Evolutionary conservation across 2,113 vertebrate genomes (phyloP).

Genomic region (Paradoxurus hermaphroditus): DNA sequence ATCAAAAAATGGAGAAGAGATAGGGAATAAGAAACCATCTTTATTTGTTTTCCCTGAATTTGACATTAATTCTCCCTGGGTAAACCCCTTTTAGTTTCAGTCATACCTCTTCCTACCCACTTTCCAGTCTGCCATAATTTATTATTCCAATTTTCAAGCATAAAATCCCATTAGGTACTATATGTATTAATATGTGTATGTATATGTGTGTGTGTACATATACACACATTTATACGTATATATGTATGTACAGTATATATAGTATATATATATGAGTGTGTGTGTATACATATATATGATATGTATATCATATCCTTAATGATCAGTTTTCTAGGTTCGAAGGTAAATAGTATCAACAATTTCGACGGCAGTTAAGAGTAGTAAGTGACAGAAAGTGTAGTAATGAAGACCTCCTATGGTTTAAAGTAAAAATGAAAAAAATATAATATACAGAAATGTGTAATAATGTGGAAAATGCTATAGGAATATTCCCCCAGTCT

Average conservation of each 20-base stretch:
- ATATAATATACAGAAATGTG: background rate
- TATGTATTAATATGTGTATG: background rate
- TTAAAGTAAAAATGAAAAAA: slow-evolving; percentile 30
- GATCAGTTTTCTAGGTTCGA: background rate
- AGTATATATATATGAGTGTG: background rate
- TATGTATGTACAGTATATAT: background rate
- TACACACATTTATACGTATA: background rate
- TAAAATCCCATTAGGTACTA: background rate
- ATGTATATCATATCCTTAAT: background rate
- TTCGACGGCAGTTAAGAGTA: background rate
- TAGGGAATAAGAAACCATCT: background rate
- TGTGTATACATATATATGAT: background rate
- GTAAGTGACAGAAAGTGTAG: background rate
- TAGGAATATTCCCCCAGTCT: background rate
- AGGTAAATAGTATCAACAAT: background rate
- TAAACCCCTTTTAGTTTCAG: background rate
- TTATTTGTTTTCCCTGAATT: background rate
- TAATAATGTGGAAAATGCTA: slow-evolving; percentile 2
- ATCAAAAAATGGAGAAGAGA: background rate
- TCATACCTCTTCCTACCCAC: background rate
- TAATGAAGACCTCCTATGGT: background rate
- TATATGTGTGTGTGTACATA: background rate
- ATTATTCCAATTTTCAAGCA: background rate
- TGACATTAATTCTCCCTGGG: background rate
- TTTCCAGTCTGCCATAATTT: background rate